phyloP scores from a whole-genome alignment of 2,888 invertebrate genomes.

The Drosophila nigritarsus region DNA sequence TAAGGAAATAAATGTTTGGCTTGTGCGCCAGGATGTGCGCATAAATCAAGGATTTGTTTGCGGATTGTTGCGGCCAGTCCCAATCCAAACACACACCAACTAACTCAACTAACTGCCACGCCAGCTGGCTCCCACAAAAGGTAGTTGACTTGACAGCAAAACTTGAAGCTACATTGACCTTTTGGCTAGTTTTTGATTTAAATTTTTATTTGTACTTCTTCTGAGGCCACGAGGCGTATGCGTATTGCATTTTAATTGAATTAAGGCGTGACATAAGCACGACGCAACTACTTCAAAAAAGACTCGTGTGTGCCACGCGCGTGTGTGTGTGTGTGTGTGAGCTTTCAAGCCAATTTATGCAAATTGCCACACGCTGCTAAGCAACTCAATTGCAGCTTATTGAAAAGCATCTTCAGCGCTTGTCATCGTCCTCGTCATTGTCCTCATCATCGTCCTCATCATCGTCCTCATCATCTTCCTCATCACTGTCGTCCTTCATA shows the following conservation, averaged over 20 bases:
- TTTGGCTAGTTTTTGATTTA: slow-evolving; percentile 33
- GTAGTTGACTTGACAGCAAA: slow-evolving; percentile 64
- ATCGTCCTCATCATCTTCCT: background rate
- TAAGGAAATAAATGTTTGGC: slow-evolving; percentile 82
- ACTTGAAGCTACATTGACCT: slow-evolving; percentile 65
- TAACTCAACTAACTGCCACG: background rate
- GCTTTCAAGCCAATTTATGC: slow-evolving; percentile 59
- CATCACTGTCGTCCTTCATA: slow-evolving; percentile 29
- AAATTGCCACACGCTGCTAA: slow-evolving; percentile 46
- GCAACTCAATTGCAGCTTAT: slow-evolving; percentile 63
- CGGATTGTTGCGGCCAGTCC: slow-evolving; percentile 65
- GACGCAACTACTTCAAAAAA: slow-evolving; percentile 10
- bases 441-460: background rate
- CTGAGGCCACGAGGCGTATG: slow-evolving; percentile 62
- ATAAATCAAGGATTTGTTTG: slow-evolving; percentile 82
- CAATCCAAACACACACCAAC: slow-evolving; percentile 4
- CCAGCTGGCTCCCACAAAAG: slow-evolving; percentile 30
- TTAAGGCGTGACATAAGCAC: slow-evolving; percentile 77
- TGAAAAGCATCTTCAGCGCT: slow-evolving; percentile 45
- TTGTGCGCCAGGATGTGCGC: slow-evolving; percentile 78
- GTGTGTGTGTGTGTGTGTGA: background rate
- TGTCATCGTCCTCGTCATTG: slow-evolving; percentile 8
- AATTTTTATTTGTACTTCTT: slow-evolving; percentile 3
- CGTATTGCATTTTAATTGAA: slow-evolving; percentile 77
- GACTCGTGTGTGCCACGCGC: too few species aligned